A percentile compares a stretch with the other conserved stretches of the same genome.
Evolutionary conservation across 1,140 invertebrate genomes (phyloP).

Genomic region (Phymastichus coffea): DNA sequence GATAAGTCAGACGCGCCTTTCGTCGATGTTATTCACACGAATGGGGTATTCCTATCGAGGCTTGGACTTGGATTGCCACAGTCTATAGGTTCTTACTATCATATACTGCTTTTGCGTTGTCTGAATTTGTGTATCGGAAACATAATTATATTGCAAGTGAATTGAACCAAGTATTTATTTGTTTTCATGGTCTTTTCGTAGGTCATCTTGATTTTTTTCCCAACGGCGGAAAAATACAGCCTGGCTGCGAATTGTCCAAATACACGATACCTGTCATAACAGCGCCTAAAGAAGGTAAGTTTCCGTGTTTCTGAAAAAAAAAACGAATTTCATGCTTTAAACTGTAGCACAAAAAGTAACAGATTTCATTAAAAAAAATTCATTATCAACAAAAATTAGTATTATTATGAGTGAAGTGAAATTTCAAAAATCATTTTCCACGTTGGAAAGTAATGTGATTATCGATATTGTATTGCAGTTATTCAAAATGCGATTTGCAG

Average conservation of each 20-base stretch:
- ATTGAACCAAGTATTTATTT: background rate
- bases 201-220: slow-evolving; percentile 71
- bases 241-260: slow-evolving; percentile 48
- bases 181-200: slow-evolving; percentile 30
- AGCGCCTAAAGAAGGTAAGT: background rate
- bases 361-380: too few relatives aligned
- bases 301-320: too few relatives aligned
- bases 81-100: slow-evolving; percentile 50
- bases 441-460: too few relatives aligned
- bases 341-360: too few relatives aligned
- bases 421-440: too few relatives aligned
- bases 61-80: slow-evolving; percentile 61
- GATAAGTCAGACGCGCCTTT: slow-evolving; percentile 63
- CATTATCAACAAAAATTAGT: background rate
- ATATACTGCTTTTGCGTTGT: background rate
- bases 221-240: slow-evolving; percentile 65
- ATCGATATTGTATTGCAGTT: slow-evolving; percentile 39
- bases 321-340: too few relatives aligned
- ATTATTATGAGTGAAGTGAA: too few relatives aligned
- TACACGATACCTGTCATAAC: background rate
- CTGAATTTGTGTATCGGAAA: too few relatives aligned
- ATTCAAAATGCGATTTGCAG: slow-evolving; percentile 60
- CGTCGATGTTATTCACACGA: slow-evolving; percentile 72
- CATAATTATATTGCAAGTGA: background rate
- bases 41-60: slow-evolving; percentile 52